Evolutionary conservation across 2,113 vertebrate species (phyloP).

Genomic region (Neogobius melanostomus): DNA sequence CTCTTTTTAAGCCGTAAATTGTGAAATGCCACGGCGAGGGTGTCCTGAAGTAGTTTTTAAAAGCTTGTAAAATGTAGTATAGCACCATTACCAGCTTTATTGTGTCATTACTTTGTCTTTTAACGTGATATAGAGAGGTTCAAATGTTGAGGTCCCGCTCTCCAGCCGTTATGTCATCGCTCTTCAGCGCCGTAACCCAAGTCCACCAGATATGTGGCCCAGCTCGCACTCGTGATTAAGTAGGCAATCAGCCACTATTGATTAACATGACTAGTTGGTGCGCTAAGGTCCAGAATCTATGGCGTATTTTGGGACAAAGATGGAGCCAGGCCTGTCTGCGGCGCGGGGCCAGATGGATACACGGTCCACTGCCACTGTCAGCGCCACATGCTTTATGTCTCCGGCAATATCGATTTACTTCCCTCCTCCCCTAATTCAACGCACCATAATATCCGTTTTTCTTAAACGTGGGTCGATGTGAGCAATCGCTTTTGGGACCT

Average conservation of each 20-base stretch:
- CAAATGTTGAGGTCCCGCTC: conserved; percentile 46
- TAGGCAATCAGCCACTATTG: conserved; percentile 75
- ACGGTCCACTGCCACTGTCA: conserved; percentile 66
- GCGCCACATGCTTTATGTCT: conserved; percentile 66
- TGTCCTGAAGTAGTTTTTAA: neutral
- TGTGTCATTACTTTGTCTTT: conserved; percentile 39
- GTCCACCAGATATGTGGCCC: conserved; percentile 58
- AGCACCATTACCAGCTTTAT: neutral
- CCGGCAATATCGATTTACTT: conserved; percentile 73
- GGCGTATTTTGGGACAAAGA: conserved; percentile 55
- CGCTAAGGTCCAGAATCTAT: conserved; percentile 48
- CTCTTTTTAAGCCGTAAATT: too few relatives aligned
- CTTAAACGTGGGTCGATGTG: conserved; percentile 47
- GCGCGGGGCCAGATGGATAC: conserved; percentile 58
- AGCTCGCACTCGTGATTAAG: conserved; percentile 69
- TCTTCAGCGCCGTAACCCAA: conserved; percentile 48
- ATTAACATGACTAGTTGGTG: conserved; percentile 75
- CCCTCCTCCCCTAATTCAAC: conserved; percentile 60
- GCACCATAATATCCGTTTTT: conserved; percentile 62
- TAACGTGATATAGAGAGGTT: conserved; percentile 43
- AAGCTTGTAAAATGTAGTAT: neutral
- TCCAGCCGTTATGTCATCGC: conserved; percentile 40
- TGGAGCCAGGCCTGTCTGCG: conserved; percentile 64
- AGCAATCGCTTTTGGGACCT: conserved; percentile 52
- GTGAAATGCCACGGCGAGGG: neutral